Base-by-base conservation (phyloP, 1,140 invertebrate genomes). In the Centruroides sculpturatus region DNA sequence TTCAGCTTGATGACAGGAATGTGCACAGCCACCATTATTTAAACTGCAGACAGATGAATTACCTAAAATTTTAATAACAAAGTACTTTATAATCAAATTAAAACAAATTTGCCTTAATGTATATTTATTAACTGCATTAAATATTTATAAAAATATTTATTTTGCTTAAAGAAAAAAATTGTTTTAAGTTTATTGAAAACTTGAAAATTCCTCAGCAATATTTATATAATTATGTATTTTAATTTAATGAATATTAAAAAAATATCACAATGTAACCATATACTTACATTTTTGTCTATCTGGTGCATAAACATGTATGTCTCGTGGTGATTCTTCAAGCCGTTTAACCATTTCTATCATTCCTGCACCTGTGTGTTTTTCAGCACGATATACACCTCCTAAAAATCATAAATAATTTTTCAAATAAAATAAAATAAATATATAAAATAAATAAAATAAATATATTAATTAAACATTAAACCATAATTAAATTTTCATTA, bases 291-390 rank as follows among this genome's bases (percentile, higher is more conserved):
- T 80, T 70, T 96, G 93, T 56, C 87, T 76, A 46, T 80, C 81
- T 0, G 78, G 73, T 10, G 91, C 91, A 70, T 84, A 97, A 3
- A 96, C 84, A 65, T 92, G 89, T 56, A 97, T 86, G 69, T 94
- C 93, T 63, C 92, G 77, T 3, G 92, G 89, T 3, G 85, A 89
- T 71, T 92, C 88, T 71, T 91, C 92, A 11, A 95, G 75, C 8
- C 90, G 80, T 71, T 92, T 90, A 0, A 95, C 91, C 78, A 99
- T 85, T 71, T 94, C 90, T 7, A 93, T 80, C 82, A 94, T 91
- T 66, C 93, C 87, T 3, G 87, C 87, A 6, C 96, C 95, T 0
- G 94, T 98, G 66, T 96, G 89, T 74, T 98, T 99, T 69, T 98
- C 92, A 0, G 94, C 94, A 58, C 94, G 76, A 69, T 95, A 98